Percentiles rank a stretch among this genome's conserved stretches.
Conservation (phyloP, 1,140 invertebrate genomes). For the Dreissena rostriformis region DNA sequence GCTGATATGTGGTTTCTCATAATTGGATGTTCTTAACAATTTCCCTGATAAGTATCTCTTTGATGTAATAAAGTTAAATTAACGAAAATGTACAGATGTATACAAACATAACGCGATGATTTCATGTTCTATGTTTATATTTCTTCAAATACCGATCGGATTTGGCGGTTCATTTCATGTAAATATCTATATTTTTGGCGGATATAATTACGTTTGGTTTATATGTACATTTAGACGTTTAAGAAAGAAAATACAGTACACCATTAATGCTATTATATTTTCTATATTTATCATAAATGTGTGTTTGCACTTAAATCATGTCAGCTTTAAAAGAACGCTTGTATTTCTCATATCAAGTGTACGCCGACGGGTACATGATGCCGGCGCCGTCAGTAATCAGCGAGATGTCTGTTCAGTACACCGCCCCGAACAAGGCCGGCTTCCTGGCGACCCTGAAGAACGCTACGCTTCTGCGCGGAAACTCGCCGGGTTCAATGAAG, state of each 20-base stretch:
- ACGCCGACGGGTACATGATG: conserved; percentile 33
- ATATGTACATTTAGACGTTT: background rate
- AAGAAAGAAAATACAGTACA: background rate
- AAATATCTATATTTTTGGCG: background rate
- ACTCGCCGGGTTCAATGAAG: background rate
- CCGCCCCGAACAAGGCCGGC: conserved; percentile 33
- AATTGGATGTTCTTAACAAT: too few relatives aligned
- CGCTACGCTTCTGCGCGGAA: background rate
- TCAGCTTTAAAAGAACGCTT: too few relatives aligned
- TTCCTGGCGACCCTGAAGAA: conserved; percentile 1
- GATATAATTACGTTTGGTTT: background rate
- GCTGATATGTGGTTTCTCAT: too few relatives aligned
- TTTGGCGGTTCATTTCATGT: background rate
- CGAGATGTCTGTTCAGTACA: conserved; percentile 3
- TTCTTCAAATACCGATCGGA: too few relatives aligned
- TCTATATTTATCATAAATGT: background rate
- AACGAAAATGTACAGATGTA: too few relatives aligned
- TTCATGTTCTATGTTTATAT: too few relatives aligned
- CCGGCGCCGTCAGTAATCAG: background rate
- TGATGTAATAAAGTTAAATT: too few relatives aligned
- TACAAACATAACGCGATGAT: too few relatives aligned
- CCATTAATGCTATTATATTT: background rate
- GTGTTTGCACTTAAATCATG: too few relatives aligned
- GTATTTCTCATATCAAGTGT: background rate
- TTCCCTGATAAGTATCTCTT: too few relatives aligned